These are phyloP conservation scores for Microchrysa polita DNA, from an alignment of 2,888 invertebrate species.

Conservation along the genomic window DNA sequence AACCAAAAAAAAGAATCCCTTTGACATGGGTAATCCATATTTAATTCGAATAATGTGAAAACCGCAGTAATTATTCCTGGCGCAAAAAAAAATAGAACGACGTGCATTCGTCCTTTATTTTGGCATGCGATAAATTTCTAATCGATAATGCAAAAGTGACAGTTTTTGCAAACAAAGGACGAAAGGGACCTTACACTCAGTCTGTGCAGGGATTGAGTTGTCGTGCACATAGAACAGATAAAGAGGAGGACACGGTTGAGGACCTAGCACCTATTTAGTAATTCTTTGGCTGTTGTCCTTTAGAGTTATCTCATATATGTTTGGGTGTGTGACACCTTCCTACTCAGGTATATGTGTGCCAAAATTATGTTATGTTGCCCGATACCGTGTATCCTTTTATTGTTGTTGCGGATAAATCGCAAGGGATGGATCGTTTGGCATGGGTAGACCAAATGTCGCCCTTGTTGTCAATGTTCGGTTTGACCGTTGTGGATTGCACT, in stretches of 20 bases:
- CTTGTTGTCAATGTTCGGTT: constrained; percentile 1
- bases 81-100: constrained; percentile 18
- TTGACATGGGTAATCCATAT: constrained; percentile 44
- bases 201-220: constrained; percentile 37
- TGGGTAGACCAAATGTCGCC: constrained; percentile 44
- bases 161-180: constrained; percentile 40
- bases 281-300: not conserved
- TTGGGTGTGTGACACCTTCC: constrained; percentile 13
- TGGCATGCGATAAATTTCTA: constrained; percentile 46
- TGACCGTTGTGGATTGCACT: constrained; percentile 24
- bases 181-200: not conserved
- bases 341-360: constrained; percentile 23
- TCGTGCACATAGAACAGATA: constrained; percentile 34
- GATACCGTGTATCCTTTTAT: not conserved
- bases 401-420: not conserved
- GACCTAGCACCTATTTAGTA: no score
- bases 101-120: constrained; percentile 26
- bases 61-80: constrained; percentile 38
- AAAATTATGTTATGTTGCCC: not conserved
- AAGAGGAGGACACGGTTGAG: not conserved
- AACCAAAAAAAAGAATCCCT: constrained; percentile 1
- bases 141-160: constrained; percentile 45
- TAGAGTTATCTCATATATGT: constrained; percentile 19
- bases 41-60: constrained; percentile 38
- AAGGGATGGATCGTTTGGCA: not conserved